Percentiles rank a stretch among this genome's conserved stretches.
Conservation (phyloP, 2,888 invertebrate genomes). For the Syrista parreyssii region DNA sequence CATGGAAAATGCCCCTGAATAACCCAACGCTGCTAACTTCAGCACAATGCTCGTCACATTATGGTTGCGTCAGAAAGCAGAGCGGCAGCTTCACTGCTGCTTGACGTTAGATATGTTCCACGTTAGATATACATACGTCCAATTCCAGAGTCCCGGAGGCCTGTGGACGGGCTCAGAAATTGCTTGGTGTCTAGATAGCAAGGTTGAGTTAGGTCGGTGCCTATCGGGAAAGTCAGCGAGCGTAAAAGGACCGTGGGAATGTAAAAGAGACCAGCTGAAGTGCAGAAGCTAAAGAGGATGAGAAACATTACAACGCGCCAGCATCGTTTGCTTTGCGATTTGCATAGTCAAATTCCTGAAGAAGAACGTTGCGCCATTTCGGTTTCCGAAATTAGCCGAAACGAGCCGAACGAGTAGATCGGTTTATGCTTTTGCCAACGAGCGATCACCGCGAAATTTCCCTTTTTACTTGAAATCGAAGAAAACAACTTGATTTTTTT, state of each 20-base stretch:
- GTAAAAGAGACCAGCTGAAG: background rate
- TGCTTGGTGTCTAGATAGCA: background rate
- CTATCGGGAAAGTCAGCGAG: background rate
- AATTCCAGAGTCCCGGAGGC: background rate
- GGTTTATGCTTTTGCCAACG: background rate
- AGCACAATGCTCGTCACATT: conserved; percentile 60
- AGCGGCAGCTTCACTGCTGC: background rate
- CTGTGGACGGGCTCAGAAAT: background rate
- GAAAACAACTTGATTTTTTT: background rate
- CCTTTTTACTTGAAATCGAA: background rate
- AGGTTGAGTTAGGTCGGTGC: background rate
- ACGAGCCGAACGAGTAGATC: background rate
- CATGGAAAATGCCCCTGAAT: conserved; percentile 59
- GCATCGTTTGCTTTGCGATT: background rate
- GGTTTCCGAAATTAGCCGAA: background rate
- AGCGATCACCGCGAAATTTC: background rate
- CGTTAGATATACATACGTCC: background rate
- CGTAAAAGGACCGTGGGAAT: background rate
- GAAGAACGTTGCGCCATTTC: background rate
- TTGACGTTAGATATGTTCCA: background rate
- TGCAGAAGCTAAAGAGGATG: background rate
- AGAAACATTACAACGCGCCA: background rate
- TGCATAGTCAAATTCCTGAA: background rate
- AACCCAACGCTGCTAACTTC: conserved; percentile 55
- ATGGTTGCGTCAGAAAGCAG: conserved; percentile 51